phyloP scores from a whole-genome alignment of 2,888 invertebrate genomes.

The Apeira syringaria region DNA sequence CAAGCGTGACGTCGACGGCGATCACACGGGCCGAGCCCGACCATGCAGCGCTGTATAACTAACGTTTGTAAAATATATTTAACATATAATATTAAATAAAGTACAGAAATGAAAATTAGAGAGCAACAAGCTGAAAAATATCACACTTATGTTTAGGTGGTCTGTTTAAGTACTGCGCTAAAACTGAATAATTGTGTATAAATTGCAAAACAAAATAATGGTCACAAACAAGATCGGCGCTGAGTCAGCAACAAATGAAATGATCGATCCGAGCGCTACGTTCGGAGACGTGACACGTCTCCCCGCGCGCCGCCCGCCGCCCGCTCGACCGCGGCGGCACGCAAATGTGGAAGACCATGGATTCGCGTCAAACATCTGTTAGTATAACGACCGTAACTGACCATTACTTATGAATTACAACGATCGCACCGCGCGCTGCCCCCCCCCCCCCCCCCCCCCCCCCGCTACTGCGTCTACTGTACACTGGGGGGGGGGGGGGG shows the following conservation, averaged over 20 bases:
- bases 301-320: no score
- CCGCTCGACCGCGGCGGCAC: no score
- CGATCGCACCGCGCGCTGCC: conserved; percentile 54
- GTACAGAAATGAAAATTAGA: conserved; percentile 52
- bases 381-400: conserved; percentile 50
- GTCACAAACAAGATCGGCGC: conserved; percentile 47
- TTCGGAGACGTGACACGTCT: no score
- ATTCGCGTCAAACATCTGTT: conserved; percentile 41
- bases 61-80: conserved; percentile 18
- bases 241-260: no score
- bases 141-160: conserved; percentile 75
- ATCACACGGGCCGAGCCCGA: no score
- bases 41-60: conserved; percentile 27
- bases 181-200: conserved; percentile 43
- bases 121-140: conserved; percentile 78
- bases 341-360: conserved; percentile 59
- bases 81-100: conserved; percentile 28
- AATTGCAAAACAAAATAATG: conserved; percentile 56
- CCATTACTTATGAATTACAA: conserved; percentile 62
- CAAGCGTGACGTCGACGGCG: conserved; percentile 24
- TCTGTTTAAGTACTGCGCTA: conserved; percentile 73
- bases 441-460: no score
- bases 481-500: no score
- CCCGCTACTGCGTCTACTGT: no score
- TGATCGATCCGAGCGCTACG: not conserved